A percentile compares a stretch with the other conserved stretches of the same genome.
Evolutionary conservation across 1,140 invertebrate genomes (phyloP).

Genomic region (Dendroctonus valens): DNA sequence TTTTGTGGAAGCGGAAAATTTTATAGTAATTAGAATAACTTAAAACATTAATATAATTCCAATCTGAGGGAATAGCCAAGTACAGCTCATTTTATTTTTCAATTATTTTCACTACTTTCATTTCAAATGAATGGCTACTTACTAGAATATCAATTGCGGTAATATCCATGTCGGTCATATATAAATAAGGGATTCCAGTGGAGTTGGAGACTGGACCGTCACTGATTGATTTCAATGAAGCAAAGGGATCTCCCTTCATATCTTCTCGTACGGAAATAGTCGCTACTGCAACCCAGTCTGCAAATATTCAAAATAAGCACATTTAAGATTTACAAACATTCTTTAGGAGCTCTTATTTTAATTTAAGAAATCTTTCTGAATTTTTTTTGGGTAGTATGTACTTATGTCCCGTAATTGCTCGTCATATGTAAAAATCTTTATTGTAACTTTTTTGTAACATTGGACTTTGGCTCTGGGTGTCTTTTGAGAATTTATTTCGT

Average conservation of each 20-base stretch:
- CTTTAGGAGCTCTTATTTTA: too few species aligned
- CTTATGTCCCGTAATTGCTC: too few species aligned
- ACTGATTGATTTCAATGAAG: slow-evolving; percentile 69
- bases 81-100: too few species aligned
- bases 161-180: slow-evolving; percentile 73
- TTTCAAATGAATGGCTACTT: slow-evolving; percentile 39
- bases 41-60: not conserved
- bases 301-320: slow-evolving; percentile 22
- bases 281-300: slow-evolving; percentile 72
- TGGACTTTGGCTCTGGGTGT: too few species aligned
- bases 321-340: not conserved
- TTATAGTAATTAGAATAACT: not conserved
- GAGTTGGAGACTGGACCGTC: slow-evolving; percentile 69
- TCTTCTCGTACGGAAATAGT: slow-evolving; percentile 65
- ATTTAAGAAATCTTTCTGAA: too few species aligned
- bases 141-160: slow-evolving; percentile 70
- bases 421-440: too few species aligned
- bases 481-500: too few species aligned
- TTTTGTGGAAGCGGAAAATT: not conserved
- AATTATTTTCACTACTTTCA: not conserved
- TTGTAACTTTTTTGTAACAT: too few species aligned
- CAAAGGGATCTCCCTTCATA: slow-evolving; percentile 69
- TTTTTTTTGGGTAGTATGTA: too few species aligned
- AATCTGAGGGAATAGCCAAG: not conserved
- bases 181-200: slow-evolving; percentile 74